Conservation (phyloP, 2,888 invertebrate genomes). For the Eupithecia abbreviata region DNA sequence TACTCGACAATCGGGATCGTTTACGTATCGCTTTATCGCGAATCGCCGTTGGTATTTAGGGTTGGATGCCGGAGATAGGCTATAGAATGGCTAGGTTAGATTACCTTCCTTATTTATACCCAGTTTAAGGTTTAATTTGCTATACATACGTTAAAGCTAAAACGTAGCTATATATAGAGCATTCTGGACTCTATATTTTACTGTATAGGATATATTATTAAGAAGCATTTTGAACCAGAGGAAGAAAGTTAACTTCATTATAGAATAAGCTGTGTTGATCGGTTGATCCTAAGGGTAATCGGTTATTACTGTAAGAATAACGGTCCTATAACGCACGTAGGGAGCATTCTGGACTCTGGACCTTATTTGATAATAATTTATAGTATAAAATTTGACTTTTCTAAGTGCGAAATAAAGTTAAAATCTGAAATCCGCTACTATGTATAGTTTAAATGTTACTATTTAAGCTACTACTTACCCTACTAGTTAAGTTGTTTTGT, state of each 20-base stretch:
- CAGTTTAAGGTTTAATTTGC: not conserved
- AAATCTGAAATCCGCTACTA: too few species aligned
- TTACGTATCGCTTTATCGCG: conserved; percentile 77
- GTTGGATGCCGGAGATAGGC: conserved; percentile 47
- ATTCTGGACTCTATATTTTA: not conserved
- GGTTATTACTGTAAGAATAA: not conserved
- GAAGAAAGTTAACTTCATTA: not conserved
- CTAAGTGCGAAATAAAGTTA: too few species aligned
- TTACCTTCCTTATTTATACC: not conserved
- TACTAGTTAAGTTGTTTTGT: too few species aligned
- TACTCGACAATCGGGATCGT: conserved; percentile 75
- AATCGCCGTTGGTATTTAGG: conserved; percentile 78
- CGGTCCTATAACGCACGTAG: not conserved
- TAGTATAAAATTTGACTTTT: too few species aligned
- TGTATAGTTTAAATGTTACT: too few species aligned
- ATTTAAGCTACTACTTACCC: too few species aligned
- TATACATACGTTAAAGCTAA: not conserved
- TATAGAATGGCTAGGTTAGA: conserved; percentile 19
- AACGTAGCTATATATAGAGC: not conserved
- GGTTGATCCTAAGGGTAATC: not conserved
- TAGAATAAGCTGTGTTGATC: not conserved
- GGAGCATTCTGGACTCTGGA: not conserved
- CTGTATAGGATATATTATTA: not conserved
- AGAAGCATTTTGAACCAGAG: not conserved
- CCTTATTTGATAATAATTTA: too few species aligned